Evolutionary conservation across 1,140 invertebrate species (phyloP).

Genomic region (Pomacea maculata): DNA sequence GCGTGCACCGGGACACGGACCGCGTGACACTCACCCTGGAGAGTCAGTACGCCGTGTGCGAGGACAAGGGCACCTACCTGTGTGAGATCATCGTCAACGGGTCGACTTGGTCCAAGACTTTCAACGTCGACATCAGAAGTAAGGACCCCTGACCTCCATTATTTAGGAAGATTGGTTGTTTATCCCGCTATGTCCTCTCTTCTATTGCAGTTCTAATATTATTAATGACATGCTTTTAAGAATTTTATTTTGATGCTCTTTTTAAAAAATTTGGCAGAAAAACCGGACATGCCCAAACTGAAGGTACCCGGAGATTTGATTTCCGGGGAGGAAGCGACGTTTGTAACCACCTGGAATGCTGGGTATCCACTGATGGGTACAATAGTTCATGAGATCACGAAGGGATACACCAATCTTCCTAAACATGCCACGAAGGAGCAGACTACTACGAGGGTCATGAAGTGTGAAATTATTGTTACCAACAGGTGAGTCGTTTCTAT

Average conservation of each 20-base stretch:
- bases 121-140: constrained; percentile 31
- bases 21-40: constrained; percentile 24
- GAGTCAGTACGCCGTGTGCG: constrained; percentile 33
- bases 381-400: constrained; percentile 26
- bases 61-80: constrained; percentile 34
- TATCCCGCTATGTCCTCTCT: neutral
- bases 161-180: neutral
- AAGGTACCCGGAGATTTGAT: constrained; percentile 23
- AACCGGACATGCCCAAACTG: constrained; percentile 23
- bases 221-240: neutral
- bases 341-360: constrained; percentile 31
- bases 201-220: neutral
- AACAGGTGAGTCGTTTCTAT: neutral
- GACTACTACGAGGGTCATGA: neutral
- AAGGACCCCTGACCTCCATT: neutral
- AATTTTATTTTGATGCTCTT: neutral
- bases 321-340: constrained; percentile 20
- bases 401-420: constrained; percentile 21
- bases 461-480: constrained; percentile 16
- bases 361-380: constrained; percentile 30
- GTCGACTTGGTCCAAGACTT: constrained; percentile 26
- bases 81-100: constrained; percentile 35
- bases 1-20: constrained; percentile 28
- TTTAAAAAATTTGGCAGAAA: constrained; percentile 14
- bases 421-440: constrained; percentile 2